Percentiles rank a stretch among this genome's conserved stretches.
These are phyloP conservation scores for Hirudo medicinalis DNA, from an alignment of 1,140 invertebrate genomes.

Conservation along the genomic window DNA sequence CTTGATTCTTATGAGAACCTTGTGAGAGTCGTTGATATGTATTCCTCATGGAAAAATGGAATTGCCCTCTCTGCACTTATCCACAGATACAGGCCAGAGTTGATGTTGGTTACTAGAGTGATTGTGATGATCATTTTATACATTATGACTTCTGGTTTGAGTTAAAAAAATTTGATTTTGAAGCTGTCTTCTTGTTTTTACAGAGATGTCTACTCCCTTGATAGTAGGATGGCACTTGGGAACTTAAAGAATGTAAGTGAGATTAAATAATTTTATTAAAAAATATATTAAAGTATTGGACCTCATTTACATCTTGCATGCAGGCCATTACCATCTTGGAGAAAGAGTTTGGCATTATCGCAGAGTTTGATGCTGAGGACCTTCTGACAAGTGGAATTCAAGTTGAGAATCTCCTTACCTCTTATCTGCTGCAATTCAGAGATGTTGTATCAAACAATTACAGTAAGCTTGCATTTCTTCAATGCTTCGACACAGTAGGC, in stretches of 20 bases:
- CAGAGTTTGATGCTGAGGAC: slow-evolving; percentile 68
- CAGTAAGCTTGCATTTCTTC: no score
- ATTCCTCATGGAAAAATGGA: slow-evolving; percentile 58
- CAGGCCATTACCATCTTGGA: slow-evolving; percentile 64
- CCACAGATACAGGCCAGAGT: slow-evolving; percentile 70
- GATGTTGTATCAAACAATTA: slow-evolving; percentile 37
- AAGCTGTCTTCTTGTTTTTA: slow-evolving; percentile 20
- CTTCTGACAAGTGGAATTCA: slow-evolving; percentile 56
- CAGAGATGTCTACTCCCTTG: slow-evolving; percentile 53
- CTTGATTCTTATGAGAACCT: slow-evolving; percentile 46
- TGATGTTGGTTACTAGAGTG: no score
- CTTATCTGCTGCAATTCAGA: slow-evolving; percentile 74
- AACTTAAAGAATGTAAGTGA: slow-evolving; percentile 56
- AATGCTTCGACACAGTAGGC: no score
- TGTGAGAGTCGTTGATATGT: slow-evolving; percentile 56
- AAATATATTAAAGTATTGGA: neutral
- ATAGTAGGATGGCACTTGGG: slow-evolving; percentile 49
- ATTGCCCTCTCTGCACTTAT: slow-evolving; percentile 68
- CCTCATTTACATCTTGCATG: slow-evolving; percentile 10
- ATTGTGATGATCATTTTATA: slow-evolving; percentile 12
- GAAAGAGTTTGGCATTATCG: slow-evolving; percentile 58
- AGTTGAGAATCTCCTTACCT: slow-evolving; percentile 62
- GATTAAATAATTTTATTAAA: slow-evolving; percentile 17
- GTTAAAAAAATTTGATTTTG: neutral
- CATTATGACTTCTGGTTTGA: neutral